Base-by-base conservation (phyloP, 2,113 vertebrate genomes). In the Melanostigma gelatinosum region DNA sequence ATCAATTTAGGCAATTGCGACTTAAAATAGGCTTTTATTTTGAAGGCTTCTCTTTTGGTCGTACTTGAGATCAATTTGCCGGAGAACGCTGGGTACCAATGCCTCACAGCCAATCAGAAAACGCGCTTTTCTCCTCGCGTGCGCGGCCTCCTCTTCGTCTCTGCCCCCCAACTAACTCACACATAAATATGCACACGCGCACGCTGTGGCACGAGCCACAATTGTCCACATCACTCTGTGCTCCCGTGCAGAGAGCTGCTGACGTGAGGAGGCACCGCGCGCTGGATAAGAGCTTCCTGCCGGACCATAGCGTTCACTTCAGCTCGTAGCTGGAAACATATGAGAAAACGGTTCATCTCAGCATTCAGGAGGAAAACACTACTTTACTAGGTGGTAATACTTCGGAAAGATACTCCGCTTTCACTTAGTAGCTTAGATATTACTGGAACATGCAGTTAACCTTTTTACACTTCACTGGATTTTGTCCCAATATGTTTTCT, bases 21-120 rank as follows among this genome's bases (percentile, higher is more conserved):
- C 0, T 3, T 7, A 16, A 24, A 50, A 4, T 1, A 0, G 0
- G 8, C 27, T 75, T 62, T 88, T 85, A 82, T 72, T 85, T 67
- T 89, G 87, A 89, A 90, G 20, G 75, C 1, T 0, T 0, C 0
- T 1, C 1, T 83, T 81, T 77, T 3, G 44, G 73, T 67, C 3
- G 0, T 1, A 0, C 22, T 20, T 0, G 8, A 7, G 27, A 0
- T 62, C 0, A 63, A 63, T 60, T 0, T 8, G 3, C 64, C 4
- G 0, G 0, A 4, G 57, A 0, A 8, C 57, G 29, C 64, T 87
- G 88, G 90, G 92, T 92, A 94, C 88, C 91, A 92, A 2, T 10
- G 69, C n/a, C 57, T 76, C 32, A 32, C 79, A 90, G 87, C 91
- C 94, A 92, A 93, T 92, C 86, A 77, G 52, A 78, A 69, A 8